phyloP scores from a whole-genome alignment of 2,113 vertebrate genomes.

The Otus sunia region DNA sequence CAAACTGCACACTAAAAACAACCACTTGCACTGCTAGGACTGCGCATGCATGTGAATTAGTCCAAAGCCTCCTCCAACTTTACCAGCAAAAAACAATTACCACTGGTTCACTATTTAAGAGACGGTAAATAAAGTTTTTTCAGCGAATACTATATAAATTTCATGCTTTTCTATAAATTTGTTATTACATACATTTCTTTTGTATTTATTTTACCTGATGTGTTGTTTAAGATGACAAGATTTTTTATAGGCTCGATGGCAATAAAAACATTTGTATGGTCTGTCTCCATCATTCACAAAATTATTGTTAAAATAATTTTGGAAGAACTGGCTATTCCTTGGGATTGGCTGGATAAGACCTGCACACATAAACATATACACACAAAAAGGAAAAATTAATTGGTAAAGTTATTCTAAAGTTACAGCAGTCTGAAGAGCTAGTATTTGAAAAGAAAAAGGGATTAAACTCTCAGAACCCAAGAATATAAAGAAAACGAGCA shows the following conservation, averaged over 20 bases:
- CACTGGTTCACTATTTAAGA: neutral
- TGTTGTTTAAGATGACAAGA: slow-evolving; percentile 99
- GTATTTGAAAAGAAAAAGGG: neutral
- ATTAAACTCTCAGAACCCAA: neutral
- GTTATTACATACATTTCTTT: neutral
- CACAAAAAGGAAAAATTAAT: neutral
- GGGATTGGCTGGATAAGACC: slow-evolving; percentile 92
- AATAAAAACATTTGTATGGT: slow-evolving; percentile 95
- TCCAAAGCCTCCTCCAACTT: neutral
- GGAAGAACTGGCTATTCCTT: slow-evolving; percentile 85
- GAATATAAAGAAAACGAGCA: neutral
- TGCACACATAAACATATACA: slow-evolving; percentile 61
- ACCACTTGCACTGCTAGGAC: neutral
- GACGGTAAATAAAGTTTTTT: neutral
- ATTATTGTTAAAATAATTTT: slow-evolving; percentile 89
- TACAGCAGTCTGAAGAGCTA: neutral
- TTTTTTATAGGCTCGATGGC: slow-evolving; percentile 96
- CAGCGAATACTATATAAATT: neutral
- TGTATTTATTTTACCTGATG: slow-evolving; percentile 82
- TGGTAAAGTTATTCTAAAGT: neutral
- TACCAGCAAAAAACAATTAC: neutral
- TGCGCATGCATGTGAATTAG: neutral
- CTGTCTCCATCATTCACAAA: slow-evolving; percentile 86
- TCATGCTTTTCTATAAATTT: neutral
- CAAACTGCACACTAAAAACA: neutral